A percentile compares a stretch with the other conserved stretches of the same genome.
These are phyloP conservation scores for Pelvicachromis taeniatus DNA, from an alignment of 2,113 vertebrate genomes.

Conservation along the genomic window DNA sequence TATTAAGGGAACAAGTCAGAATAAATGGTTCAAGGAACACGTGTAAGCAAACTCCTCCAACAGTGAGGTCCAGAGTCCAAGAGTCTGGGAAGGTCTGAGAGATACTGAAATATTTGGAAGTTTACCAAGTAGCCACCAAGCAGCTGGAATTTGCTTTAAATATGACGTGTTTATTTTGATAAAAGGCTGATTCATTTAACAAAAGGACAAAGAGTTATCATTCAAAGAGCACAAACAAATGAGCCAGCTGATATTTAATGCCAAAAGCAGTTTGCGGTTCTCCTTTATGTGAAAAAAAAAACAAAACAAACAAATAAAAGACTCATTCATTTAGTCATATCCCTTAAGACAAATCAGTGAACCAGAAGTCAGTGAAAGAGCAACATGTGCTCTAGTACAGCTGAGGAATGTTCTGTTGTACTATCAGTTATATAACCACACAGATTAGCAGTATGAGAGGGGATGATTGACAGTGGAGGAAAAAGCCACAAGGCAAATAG, in stretches of 20 bases:
- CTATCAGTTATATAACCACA: conserved; percentile 35
- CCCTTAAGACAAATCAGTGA: background rate
- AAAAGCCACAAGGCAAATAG: conserved; percentile 22
- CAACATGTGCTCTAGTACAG: background rate
- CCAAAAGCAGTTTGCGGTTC: background rate
- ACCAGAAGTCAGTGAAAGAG: background rate
- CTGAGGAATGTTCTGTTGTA: background rate
- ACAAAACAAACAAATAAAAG: background rate
- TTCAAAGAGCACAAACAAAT: background rate
- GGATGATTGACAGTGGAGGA: background rate
- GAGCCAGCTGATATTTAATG: background rate
- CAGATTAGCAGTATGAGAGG: conserved; percentile 24
- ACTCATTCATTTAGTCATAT: background rate
- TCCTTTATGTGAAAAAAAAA: background rate
- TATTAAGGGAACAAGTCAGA: background rate
- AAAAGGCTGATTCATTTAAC: background rate
- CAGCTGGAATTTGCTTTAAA: background rate
- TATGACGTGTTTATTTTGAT: background rate
- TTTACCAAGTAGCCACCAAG: background rate
- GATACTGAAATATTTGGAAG: background rate
- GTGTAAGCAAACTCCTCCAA: background rate
- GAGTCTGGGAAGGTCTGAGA: background rate
- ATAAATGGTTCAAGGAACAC: background rate
- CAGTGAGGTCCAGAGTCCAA: conserved; percentile 22
- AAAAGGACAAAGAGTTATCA: background rate